These are phyloP conservation scores for Drosophila tanythrix DNA, from an alignment of 2,888 invertebrate species.

Conservation along the genomic window DNA sequence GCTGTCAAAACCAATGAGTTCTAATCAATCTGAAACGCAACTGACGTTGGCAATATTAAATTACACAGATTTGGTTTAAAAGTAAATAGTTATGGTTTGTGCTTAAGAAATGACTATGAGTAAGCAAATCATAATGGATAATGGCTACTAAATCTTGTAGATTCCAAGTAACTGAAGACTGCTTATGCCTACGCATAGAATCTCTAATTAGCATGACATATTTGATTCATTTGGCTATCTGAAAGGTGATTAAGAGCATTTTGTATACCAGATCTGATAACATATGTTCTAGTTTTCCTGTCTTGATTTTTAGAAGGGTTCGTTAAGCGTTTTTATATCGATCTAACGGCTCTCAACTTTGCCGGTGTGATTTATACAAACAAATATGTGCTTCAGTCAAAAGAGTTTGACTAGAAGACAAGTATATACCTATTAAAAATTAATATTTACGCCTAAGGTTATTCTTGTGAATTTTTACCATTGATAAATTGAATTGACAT, in stretches of 20 bases:
- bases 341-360: conserved; percentile 9
- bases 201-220: not conserved
- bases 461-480: not conserved
- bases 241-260: not conserved
- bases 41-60: conserved; percentile 32
- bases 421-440: not conserved
- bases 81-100: conserved; percentile 12
- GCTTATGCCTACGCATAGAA: not conserved
- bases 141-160: not conserved
- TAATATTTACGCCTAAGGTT: not conserved
- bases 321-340: not conserved
- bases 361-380: conserved; percentile 8
- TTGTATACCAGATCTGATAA: not conserved
- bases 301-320: not conserved
- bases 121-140: not conserved
- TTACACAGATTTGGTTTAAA: conserved; percentile 28
- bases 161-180: not conserved
- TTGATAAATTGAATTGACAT: not conserved
- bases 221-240: not conserved
- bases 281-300: not conserved
- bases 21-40: conserved; percentile 59
- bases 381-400: not conserved
- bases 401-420: not conserved
- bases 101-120: conserved; percentile 19
- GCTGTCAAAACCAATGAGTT: conserved; percentile 60